Percentiles rank a stretch among this genome's conserved stretches.
Evolutionary conservation across 2,797 vertebrate genomes (phyloP).

Genomic region (Rhabdophis nuchalis): DNA sequence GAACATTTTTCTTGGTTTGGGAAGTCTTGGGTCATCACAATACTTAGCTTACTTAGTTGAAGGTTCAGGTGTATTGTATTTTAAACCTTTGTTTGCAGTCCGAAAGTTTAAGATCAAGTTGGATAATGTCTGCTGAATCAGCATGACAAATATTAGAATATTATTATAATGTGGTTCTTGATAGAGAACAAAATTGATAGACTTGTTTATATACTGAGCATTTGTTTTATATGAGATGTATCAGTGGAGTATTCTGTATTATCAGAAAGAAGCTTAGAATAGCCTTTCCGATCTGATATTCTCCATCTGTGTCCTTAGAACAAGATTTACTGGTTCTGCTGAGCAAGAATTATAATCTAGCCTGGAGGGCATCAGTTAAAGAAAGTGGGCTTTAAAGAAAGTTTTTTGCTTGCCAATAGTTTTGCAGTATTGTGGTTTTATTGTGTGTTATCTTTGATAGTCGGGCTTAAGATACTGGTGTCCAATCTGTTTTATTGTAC

Average conservation of each 20-base stretch:
- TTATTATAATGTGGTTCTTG: not conserved
- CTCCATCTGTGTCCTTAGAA: not conserved
- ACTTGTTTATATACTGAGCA: not conserved
- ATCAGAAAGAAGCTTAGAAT: not conserved
- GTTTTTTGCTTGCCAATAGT: not conserved
- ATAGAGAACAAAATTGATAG: not conserved
- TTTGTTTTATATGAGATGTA: not conserved
- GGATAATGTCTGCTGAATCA: not conserved
- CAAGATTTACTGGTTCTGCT: not conserved
- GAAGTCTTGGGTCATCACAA: not conserved
- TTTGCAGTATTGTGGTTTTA: not conserved
- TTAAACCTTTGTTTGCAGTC: not conserved
- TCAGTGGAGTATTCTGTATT: not conserved
- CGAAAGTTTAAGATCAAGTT: not conserved
- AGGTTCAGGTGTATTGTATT: not conserved
- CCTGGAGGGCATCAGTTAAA: not conserved
- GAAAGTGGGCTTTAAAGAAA: not conserved
- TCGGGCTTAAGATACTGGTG: not conserved
- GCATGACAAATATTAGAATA: not conserved
- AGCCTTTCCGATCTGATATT: not conserved
- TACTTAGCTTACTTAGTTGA: not conserved
- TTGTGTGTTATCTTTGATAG: not conserved
- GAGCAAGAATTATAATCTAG: not conserved
- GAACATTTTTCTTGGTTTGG: not conserved
- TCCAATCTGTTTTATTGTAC: not conserved